Base-by-base conservation (phyloP, 2,113 vertebrate species). In the Jaculus jaculus region DNA sequence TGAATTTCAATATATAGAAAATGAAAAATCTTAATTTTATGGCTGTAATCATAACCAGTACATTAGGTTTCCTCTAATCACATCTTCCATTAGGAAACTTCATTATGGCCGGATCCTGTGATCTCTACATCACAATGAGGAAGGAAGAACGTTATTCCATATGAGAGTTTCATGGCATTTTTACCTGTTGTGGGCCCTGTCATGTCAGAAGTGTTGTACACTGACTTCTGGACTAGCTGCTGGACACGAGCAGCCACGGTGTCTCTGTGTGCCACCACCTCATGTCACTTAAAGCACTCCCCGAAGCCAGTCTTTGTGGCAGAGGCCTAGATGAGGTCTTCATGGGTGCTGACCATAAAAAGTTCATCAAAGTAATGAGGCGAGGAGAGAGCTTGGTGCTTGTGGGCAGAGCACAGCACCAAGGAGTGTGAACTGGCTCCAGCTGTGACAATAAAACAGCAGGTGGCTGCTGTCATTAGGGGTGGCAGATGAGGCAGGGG, bases 361-460 rank as follows among this genome's bases (percentile, higher is more conserved):
- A 99, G 98, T 99, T 99, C 99, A 99, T 99, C 99, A 99, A 98
- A 98, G 99, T 99, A 99, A 99, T 99, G 99, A 99, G 99, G 98
- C 99, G 98, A 97, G 96, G 97, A 97, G 98, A 98, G 97, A 96
- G 98, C 98, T 98, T 98, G 98, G 98, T 97, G 98, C 98, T 98
- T 98, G 97, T 98, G 98, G 98, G 98, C 98, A 98, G 98, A 98
- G 98, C 98, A 98, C 98, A 98, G 98, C 99, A 99, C 98, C 99
- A 98, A 99, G 98, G 99, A 99, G 98, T 99, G 98, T 98, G 99
- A 98, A 99, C 98, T 61, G 97, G 98, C 99, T 99, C 99, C 99
- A 99, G 99, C 99, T 99, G 99, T 98, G 99, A 99, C 99, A 99
- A 99, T 99, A 99, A 99, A 99, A 99, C 99, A 99, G 99, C 99